Base-by-base conservation (phyloP, 2,797 vertebrate species). In the Myotis vivesi region DNA sequence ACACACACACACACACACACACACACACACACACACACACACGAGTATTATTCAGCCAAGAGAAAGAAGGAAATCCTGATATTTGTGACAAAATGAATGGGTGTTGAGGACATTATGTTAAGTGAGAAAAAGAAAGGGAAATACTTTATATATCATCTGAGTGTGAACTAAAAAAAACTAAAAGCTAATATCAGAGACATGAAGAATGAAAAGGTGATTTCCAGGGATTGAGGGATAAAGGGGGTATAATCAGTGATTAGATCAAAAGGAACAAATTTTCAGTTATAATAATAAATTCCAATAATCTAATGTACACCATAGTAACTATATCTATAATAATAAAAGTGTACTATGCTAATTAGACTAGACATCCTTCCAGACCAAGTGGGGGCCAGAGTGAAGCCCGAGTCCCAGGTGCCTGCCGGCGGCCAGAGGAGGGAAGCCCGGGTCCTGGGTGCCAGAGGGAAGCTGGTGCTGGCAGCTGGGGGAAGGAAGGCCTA, bases 251-350 rank as follows among this genome's bases (percentile, higher is more conserved):
- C 2, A 22, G 15, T 62, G 17, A 59, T 51, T 55, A 64, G 7
- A n/a, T 55, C 36, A 85, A 89, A 90, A 36, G 36, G 2, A 33
- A 85, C 23, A 79, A 15, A 79, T 28, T 85, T 93, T 71, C 5
- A 36, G 46, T 46, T 66, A 23, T 25, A 89, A 49, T 38, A 76
- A 89, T 89, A 33, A 89, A 49, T 66, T 77, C 38, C 69, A n/a
- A 83, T n/a, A 72, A 44, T 44, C 17, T 64, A 53, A 46, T 73
- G n/a, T 28, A n/a, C 19, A 80, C 8, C 19, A 22, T 17, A n/a
- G 2, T 11, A 28, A n/a, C 36, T 85, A 22, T 36, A 55, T 55
- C 53, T 55, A 55, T 55, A 22, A 55, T 55, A 55, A 55, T 55
- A 55, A 22, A 22, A 55, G 20, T 19, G 20, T 55, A 55, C 53